A percentile compares a stretch with the other conserved stretches of the same genome.
Evolutionary conservation across 2,797 vertebrate species (phyloP).

Genomic region (Thamnophis elegans): DNA sequence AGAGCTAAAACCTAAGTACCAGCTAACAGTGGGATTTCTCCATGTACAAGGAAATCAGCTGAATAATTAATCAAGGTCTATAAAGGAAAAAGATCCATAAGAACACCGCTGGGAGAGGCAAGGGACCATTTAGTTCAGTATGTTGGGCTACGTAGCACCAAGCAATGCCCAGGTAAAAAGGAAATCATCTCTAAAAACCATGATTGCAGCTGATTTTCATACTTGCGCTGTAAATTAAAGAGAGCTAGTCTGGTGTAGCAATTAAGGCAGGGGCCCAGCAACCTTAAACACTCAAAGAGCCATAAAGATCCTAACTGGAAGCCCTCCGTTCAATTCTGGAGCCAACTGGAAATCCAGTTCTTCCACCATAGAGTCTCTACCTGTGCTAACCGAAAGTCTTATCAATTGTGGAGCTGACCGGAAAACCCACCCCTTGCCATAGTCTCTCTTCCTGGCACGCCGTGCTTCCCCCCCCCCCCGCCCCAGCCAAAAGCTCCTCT

Average conservation of each 20-base stretch:
- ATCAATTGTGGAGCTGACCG: too few species aligned
- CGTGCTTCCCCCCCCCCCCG: too few species aligned
- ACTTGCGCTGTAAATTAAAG: background rate
- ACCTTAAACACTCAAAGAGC: too few species aligned
- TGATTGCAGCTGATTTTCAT: background rate
- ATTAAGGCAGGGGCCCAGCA: background rate
- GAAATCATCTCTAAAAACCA: background rate
- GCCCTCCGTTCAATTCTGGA: too few species aligned
- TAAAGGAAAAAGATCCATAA: background rate
- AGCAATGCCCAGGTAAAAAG: background rate
- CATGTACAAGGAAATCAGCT: background rate
- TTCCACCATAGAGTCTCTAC: too few species aligned
- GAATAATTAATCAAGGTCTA: background rate
- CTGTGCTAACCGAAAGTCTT: too few species aligned
- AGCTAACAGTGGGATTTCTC: background rate
- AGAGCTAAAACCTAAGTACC: background rate
- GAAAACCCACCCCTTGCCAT: too few species aligned
- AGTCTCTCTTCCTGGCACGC: too few species aligned
- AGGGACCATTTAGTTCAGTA: background rate
- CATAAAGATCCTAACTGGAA: too few species aligned
- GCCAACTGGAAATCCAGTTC: too few species aligned
- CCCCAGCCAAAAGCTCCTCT: too few species aligned
- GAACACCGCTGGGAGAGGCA: background rate
- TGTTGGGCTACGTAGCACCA: background rate
- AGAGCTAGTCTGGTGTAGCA: background rate